Evolutionary conservation across 2,797 vertebrate genomes (phyloP).

Genomic region (Cryptoprocta ferox): DNA sequence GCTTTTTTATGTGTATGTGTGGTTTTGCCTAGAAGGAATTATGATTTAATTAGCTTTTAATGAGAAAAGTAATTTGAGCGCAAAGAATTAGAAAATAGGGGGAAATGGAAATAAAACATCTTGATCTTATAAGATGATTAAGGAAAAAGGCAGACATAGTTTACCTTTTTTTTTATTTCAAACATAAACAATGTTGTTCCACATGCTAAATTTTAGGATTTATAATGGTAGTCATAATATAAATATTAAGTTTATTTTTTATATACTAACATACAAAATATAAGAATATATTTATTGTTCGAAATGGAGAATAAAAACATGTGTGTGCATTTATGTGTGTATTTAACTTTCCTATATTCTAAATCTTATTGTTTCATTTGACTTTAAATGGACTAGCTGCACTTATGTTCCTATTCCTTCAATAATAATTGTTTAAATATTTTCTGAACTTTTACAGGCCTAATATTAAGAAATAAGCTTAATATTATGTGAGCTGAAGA

Average conservation of each 20-base stretch:
- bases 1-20: constrained; percentile 57
- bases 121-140: constrained; percentile 32
- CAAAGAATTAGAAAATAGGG: constrained; percentile 69
- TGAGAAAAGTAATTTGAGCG: constrained; percentile 75
- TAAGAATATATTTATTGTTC: not conserved
- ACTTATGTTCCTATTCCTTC: not conserved
- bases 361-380: not conserved
- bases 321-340: not conserved
- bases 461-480: not conserved
- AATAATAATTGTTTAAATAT: not conserved
- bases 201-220: not conserved
- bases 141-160: not conserved
- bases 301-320: not conserved
- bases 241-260: constrained; percentile 1
- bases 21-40: constrained; percentile 73
- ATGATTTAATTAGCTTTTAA: constrained; percentile 82
- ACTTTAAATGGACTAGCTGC: not conserved
- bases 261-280: not conserved
- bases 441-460: not conserved
- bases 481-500: not conserved
- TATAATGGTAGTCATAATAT: not conserved
- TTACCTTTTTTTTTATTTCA: constrained; percentile 36
- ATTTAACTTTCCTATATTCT: not conserved
- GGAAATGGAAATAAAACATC: constrained; percentile 69
- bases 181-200: not conserved